Evolutionary conservation across 2,113 vertebrate genomes (phyloP).

Genomic region (Aphyosemion australe): DNA sequence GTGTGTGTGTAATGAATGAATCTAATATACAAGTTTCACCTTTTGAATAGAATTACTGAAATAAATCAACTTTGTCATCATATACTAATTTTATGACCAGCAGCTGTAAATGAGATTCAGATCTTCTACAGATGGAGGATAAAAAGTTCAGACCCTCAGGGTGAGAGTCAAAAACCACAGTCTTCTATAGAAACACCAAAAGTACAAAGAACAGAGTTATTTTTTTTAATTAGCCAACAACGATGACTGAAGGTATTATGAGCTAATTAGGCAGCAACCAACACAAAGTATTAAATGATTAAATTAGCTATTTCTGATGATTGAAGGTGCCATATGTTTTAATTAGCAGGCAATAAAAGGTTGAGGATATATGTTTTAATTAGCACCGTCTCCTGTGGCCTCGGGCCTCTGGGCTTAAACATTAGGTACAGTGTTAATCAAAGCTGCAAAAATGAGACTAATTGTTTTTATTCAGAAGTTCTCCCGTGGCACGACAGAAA

Average conservation of each 20-base stretch:
- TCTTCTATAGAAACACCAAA: slow-evolving; percentile 10
- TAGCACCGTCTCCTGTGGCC: slow-evolving; percentile 64
- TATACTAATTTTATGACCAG: too few species aligned
- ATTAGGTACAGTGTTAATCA: slow-evolving; percentile 71
- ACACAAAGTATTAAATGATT: slow-evolving; percentile 57
- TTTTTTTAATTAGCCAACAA: slow-evolving; percentile 67
- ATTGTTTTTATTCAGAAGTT: slow-evolving; percentile 65
- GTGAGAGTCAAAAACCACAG: slow-evolving; percentile 16
- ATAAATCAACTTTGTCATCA: too few species aligned
- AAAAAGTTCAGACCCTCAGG: slow-evolving; percentile 1
- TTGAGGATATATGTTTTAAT: slow-evolving; percentile 75
- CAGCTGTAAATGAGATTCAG: neutral
- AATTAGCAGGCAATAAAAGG: slow-evolving; percentile 63
- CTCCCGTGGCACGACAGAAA: slow-evolving; percentile 62
- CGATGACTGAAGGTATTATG: slow-evolving; percentile 57
- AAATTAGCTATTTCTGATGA: slow-evolving; percentile 64
- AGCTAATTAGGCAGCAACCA: slow-evolving; percentile 67
- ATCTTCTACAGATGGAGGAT: neutral
- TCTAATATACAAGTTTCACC: too few species aligned
- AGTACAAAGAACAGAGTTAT: slow-evolving; percentile 34
- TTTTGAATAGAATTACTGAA: too few species aligned
- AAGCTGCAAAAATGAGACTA: slow-evolving; percentile 73
- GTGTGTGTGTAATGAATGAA: too few species aligned
- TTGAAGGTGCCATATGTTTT: slow-evolving; percentile 73
- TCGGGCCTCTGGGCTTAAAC: slow-evolving; percentile 54